A percentile compares a stretch with the other conserved stretches of the same genome.
phyloP scores from a whole-genome alignment of 2,888 invertebrate genomes.

The Nephrotoma guestfalica region DNA sequence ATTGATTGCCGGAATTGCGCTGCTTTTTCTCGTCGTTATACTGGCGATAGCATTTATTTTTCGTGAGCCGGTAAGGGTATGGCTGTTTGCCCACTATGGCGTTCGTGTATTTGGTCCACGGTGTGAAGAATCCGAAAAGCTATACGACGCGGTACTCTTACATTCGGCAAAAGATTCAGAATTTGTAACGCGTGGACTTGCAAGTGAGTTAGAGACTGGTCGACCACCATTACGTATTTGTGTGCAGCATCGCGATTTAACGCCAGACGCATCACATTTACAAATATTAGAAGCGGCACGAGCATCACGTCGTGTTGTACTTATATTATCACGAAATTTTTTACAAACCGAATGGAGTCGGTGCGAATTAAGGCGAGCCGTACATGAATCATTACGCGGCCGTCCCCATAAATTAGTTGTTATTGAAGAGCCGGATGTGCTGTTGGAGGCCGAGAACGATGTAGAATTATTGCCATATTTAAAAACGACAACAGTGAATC shows the following conservation, averaged over 20 bases:
- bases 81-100: constrained; percentile 78
- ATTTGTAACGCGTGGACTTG: constrained; percentile 70
- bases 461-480: constrained; percentile 79
- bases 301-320: constrained; percentile 71
- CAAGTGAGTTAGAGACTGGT: constrained; percentile 73
- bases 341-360: constrained; percentile 89
- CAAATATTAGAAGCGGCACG: constrained; percentile 70
- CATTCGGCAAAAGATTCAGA: constrained; percentile 88
- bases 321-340: constrained; percentile 79
- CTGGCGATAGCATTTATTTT: constrained; percentile 69
- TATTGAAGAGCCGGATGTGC: constrained; percentile 70
- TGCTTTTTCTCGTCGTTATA: constrained; percentile 59
- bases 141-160: constrained; percentile 84
- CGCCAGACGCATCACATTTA: constrained; percentile 46
- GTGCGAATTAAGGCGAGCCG: constrained; percentile 76
- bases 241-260: constrained; percentile 75
- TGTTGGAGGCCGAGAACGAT: constrained; percentile 73
- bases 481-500: constrained; percentile 58
- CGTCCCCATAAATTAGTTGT: constrained; percentile 77
- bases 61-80: constrained; percentile 69
- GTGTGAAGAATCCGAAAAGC: constrained; percentile 68
- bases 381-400: constrained; percentile 77
- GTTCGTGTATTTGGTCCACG: constrained; percentile 62
- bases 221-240: constrained; percentile 63
- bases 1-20: constrained; percentile 63